These are phyloP conservation scores for Anarsia innoxiella DNA, from an alignment of 2,888 invertebrate species.

Conservation along the genomic window DNA sequence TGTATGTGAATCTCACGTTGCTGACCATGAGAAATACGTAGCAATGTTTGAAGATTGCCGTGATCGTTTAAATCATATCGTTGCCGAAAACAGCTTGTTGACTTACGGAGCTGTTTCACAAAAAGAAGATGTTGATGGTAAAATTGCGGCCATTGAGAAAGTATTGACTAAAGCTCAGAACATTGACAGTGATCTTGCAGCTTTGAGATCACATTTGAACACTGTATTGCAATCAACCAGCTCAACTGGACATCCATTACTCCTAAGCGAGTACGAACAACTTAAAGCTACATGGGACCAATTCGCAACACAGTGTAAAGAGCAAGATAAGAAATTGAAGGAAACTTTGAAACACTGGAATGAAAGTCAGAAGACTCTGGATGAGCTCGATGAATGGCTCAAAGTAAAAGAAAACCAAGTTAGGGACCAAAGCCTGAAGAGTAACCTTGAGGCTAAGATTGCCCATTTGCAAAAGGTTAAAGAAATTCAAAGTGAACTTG, in stretches of 20 bases:
- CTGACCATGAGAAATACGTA: slow-evolving; percentile 87
- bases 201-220: slow-evolving; percentile 82
- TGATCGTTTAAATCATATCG: slow-evolving; percentile 87
- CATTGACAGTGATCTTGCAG: slow-evolving; percentile 81
- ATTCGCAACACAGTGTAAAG: slow-evolving; percentile 81
- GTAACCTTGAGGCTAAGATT: slow-evolving; percentile 87
- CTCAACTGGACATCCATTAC: slow-evolving; percentile 81
- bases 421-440: slow-evolving; percentile 92
- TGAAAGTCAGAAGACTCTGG: slow-evolving; percentile 85
- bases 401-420: slow-evolving; percentile 89
- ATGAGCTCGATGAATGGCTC: slow-evolving; percentile 88
- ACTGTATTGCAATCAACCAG: slow-evolving; percentile 86
- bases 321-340: slow-evolving; percentile 82
- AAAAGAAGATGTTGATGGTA: slow-evolving; percentile 85
- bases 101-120: slow-evolving; percentile 87
- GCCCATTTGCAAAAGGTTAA: slow-evolving; percentile 85
- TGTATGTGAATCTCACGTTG: slow-evolving; percentile 81
- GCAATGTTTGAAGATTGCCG: slow-evolving; percentile 88
- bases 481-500: slow-evolving; percentile 81
- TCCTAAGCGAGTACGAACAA: slow-evolving; percentile 83
- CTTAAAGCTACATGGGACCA: slow-evolving; percentile 84
- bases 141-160: slow-evolving; percentile 83
- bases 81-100: slow-evolving; percentile 85
- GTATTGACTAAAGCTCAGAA: slow-evolving; percentile 82
- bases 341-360: slow-evolving; percentile 87